Percentiles rank a stretch among this genome's conserved stretches.
These are phyloP conservation scores for Noctilio leporinus DNA, from an alignment of 2,113 vertebrate genomes.

Conservation along the genomic window DNA sequence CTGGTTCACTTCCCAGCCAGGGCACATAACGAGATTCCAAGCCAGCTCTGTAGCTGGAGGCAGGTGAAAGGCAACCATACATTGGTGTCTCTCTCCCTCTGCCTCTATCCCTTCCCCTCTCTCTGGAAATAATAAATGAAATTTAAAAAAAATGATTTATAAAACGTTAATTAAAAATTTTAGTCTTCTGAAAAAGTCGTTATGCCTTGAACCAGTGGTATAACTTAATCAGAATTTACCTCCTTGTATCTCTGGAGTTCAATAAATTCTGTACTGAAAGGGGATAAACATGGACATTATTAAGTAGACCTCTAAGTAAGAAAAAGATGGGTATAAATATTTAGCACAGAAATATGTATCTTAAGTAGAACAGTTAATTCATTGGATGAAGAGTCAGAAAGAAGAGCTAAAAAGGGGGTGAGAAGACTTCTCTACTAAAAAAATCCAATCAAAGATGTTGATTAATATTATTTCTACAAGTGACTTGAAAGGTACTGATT, in stretches of 20 bases:
- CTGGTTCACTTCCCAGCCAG: no score
- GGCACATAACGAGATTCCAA: no score
- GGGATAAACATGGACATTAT: neutral
- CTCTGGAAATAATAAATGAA: no score
- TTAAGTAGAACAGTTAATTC: conserved; percentile 24
- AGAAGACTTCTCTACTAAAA: neutral
- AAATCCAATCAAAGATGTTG: neutral
- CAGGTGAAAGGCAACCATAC: no score
- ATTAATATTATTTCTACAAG: conserved; percentile 34
- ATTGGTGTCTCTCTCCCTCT: no score
- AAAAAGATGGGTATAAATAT: conserved; percentile 36
- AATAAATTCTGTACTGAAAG: conserved; percentile 14
- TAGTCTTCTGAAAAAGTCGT: conserved; percentile 26
- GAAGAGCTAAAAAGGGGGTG: neutral
- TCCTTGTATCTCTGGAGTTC: conserved; percentile 14
- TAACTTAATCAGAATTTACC: conserved; percentile 28
- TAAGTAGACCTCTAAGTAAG: neutral
- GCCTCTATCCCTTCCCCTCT: no score
- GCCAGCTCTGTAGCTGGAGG: no score
- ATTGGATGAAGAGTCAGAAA: neutral
- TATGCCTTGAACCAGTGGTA: neutral
- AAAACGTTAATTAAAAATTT: conserved; percentile 14
- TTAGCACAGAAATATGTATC: neutral
- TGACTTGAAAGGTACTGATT: neutral
- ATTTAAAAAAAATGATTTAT: no score